phyloP scores from a whole-genome alignment of 1,140 invertebrate genomes.

The Cyphomyrmex costatus region DNA sequence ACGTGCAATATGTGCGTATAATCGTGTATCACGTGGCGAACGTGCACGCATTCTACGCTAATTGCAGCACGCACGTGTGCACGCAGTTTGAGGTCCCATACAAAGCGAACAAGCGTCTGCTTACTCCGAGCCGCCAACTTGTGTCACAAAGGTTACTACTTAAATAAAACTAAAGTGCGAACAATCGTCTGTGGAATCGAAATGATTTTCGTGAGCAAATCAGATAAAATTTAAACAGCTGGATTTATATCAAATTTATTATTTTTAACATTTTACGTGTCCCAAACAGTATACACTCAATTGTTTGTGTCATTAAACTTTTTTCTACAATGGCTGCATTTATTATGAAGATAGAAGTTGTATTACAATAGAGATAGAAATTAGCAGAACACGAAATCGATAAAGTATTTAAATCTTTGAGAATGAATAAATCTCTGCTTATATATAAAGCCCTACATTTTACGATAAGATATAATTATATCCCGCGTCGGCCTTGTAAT shows the following conservation, averaged over 20 bases:
- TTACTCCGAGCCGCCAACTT: conserved; percentile 49
- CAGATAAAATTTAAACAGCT: too few species aligned
- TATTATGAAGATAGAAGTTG: background rate
- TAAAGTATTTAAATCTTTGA: conserved; percentile 15
- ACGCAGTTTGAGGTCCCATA: conserved; percentile 43
- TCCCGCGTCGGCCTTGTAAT: background rate
- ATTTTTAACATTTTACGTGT: too few species aligned
- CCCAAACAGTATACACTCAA: too few species aligned
- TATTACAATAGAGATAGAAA: background rate
- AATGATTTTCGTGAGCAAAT: background rate
- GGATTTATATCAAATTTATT: too few species aligned
- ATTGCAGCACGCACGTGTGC: conserved; percentile 72
- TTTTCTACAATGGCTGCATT: background rate
- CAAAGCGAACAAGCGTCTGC: conserved; percentile 54
- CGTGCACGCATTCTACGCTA: conserved; percentile 54
- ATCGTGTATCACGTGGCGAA: conserved; percentile 55
- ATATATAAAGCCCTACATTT: background rate
- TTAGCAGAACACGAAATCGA: background rate
- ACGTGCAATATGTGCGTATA: background rate
- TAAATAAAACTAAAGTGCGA: conserved; percentile 5
- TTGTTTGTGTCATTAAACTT: too few species aligned
- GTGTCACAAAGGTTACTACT: conserved; percentile 34
- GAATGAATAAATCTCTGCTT: background rate
- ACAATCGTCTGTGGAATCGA: background rate
- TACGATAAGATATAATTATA: conserved; percentile 1